Percentiles rank a stretch among this genome's conserved stretches.
Conservation (phyloP, 2,113 vertebrate species). For the Bettongia penicillata region DNA sequence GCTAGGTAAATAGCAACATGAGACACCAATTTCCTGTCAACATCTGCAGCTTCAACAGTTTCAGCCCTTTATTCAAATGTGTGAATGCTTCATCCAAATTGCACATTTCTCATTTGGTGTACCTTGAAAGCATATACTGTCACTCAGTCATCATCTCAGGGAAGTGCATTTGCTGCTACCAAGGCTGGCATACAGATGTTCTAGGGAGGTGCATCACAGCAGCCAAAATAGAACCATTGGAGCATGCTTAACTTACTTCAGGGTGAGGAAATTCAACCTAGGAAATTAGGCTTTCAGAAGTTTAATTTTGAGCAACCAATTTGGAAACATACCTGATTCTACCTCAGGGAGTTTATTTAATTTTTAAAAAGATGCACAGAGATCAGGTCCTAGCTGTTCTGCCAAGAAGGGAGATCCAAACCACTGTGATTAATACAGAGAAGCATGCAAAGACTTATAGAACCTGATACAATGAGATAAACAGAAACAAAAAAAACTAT, state of each 20-base stretch:
- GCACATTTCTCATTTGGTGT: slow-evolving; percentile 79
- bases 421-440: not conserved
- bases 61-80: slow-evolving; percentile 79
- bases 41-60: slow-evolving; percentile 73
- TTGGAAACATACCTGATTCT: slow-evolving; percentile 55
- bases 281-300: slow-evolving; percentile 60
- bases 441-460: not conserved
- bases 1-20: slow-evolving; percentile 80
- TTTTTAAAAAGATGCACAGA: slow-evolving; percentile 48
- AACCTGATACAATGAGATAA: not conserved
- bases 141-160: slow-evolving; percentile 56
- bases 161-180: slow-evolving; percentile 49
- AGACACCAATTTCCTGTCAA: slow-evolving; percentile 83
- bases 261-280: slow-evolving; percentile 13
- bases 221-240: slow-evolving; percentile 44
- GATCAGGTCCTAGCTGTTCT: not conserved
- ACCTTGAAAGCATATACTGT: slow-evolving; percentile 76
- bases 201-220: slow-evolving; percentile 41
- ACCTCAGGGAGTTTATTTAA: slow-evolving; percentile 55
- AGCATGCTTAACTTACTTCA: slow-evolving; percentile 14
- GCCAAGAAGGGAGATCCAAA: not conserved
- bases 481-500: not conserved
- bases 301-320: slow-evolving; percentile 52
- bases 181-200: slow-evolving; percentile 42
- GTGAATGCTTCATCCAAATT: slow-evolving; percentile 79